Base-by-base conservation (phyloP, 2,888 invertebrate species). In the Diloba caeruleocephala region DNA sequence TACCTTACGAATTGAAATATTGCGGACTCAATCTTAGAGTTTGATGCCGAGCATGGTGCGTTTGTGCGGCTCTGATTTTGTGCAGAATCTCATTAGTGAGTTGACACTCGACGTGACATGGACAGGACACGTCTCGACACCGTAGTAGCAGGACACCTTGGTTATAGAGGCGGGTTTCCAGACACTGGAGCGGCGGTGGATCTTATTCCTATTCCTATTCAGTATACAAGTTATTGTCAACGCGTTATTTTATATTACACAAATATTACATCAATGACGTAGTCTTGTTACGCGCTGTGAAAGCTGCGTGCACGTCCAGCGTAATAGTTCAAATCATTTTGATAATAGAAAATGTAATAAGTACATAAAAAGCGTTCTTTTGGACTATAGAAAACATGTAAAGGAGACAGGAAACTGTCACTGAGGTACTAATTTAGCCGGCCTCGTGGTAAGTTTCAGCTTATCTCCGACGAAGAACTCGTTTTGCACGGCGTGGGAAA, bases 401-500 rank as follows among this genome's bases (percentile, higher is more conserved):
- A 77, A 76, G 80, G 81, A 79, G 84, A 81, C 92, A 90, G 92
- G 92, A 91, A 91, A 84, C 89, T 89, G 92, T 92, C 90, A 82
- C 87, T 79, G 82, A 82, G 85, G 83, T 80, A 89, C 88, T 89
- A 90, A 92, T 90, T 91, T 86, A 90, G 80, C 78, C 59, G 78
- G 83, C 82, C 87, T 81, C 85, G 85, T 85, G 82, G 86, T 87
- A 82, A 87, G 87, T 86, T 88, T 87, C 88, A 89, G 89, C 88
- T 90, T 91, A 91, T 89, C 91, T 85, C 81, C 76, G 79, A 68
- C 71, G 62, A 67, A 79, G 79, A 87, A 92, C 92, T 90, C 86
- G 92, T 92, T 92, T 88, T 74, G 90, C 92, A 88, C 81, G 79
- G 83, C 92, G 92, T 92, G 92, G 92, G 92, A 92, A 92, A 84